Base-by-base conservation (phyloP, 2,797 vertebrate genomes). In the Tamandua tetradactyla region DNA sequence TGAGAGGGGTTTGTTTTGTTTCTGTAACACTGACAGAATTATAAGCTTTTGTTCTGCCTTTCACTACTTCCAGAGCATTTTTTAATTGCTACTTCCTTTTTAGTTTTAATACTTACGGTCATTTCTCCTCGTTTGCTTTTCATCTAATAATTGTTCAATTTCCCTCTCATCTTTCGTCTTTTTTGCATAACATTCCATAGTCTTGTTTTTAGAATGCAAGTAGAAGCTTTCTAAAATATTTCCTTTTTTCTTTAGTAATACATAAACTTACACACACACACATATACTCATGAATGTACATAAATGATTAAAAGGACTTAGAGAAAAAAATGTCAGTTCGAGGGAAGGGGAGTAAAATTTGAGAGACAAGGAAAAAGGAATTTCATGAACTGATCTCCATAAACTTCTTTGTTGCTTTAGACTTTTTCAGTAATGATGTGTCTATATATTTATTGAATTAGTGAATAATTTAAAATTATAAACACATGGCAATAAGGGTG, bases 61-160 rank as follows among this genome's bases (percentile, higher is more conserved):
- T 92, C 72, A 64, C n/a, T 57, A 61, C 25, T 74, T 89, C 27
- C 30, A 35, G 2, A 92, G 37, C 42, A 89, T 81, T 87, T 78
- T 79, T 93, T 62, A 78, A 57, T 74, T 64, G 25, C 75, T 82
- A 40, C 27, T 52, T 15, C 62, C 86, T 75, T 87, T 89, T 92
- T 49, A 75, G 37, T 71, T 47, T 83, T 64, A 59, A 47, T 42
- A 62, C 52, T 83, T 69, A 75, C 61, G 44, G 57, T 76, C 83
- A 88, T 6, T 15, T 23, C 30, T 76, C 9, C 44, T 30, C 47
- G 27, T 1, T 72, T 44, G 25, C 42, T 92, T 96, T 79, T 89
- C 64, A 92, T 91, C 74, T 95, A 72, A 86, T 80, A 82, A 68
- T 89, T 20, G 35, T 72, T 93, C 47, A 7, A 82, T 72, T 89